These are phyloP conservation scores for Copidosoma aretas DNA, from an alignment of 2,888 invertebrate genomes.

Conservation along the genomic window DNA sequence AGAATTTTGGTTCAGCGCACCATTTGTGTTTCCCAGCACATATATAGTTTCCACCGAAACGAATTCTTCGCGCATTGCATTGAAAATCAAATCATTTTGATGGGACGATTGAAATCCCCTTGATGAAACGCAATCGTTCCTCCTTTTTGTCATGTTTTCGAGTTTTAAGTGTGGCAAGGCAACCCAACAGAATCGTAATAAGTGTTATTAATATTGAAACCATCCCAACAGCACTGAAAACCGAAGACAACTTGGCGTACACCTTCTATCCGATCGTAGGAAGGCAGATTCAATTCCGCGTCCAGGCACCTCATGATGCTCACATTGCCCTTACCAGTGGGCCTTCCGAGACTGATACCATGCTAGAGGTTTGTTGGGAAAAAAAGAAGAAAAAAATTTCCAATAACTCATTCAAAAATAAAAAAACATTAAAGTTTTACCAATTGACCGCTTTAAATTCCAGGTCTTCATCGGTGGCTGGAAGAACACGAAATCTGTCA, in stretches of 20 bases:
- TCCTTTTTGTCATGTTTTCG: too few species aligned
- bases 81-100: too few species aligned
- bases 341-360: conserved; percentile 75
- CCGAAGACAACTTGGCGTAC: conserved; percentile 83
- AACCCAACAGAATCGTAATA: too few species aligned
- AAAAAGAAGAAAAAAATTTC: not conserved
- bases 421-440: conserved; percentile 6
- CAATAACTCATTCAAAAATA: too few species aligned
- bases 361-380: conserved; percentile 71
- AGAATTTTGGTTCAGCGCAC: too few species aligned
- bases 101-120: too few species aligned
- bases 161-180: too few species aligned
- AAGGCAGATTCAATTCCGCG: conserved; percentile 78
- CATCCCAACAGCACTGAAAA: conserved; percentile 75
- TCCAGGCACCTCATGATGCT: conserved; percentile 82
- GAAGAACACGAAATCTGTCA: conserved; percentile 83
- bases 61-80: too few species aligned
- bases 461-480: conserved; percentile 87
- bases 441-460: not conserved
- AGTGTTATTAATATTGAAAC: too few species aligned
- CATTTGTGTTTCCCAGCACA: too few species aligned
- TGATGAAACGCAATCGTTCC: too few species aligned
- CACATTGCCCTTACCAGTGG: conserved; percentile 80
- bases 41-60: too few species aligned
- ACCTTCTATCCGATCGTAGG: conserved; percentile 77